A percentile compares a stretch with the other conserved stretches of the same genome.
phyloP scores from a whole-genome alignment of 2,888 invertebrate species.

The Polyommatus iphigenia region DNA sequence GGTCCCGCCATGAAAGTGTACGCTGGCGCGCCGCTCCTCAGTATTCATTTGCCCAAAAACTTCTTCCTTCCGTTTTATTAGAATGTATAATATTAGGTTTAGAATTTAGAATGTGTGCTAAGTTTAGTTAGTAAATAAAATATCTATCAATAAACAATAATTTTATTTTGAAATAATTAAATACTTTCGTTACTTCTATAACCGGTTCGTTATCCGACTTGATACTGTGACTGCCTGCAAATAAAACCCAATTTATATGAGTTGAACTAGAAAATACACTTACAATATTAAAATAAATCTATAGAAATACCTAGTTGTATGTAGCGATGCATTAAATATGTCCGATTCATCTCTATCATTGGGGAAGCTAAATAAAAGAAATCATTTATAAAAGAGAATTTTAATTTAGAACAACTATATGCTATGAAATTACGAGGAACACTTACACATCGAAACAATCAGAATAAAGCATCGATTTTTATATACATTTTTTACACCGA shows the following conservation, averaged over 20 bases:
- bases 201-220: conserved; percentile 66
- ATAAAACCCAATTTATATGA: conserved; percentile 56
- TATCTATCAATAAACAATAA: conserved; percentile 69
- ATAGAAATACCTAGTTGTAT: not conserved
- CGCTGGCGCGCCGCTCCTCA: conserved; percentile 82
- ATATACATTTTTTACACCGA: conserved; percentile 65
- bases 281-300: not conserved
- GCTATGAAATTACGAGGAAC: conserved; percentile 64
- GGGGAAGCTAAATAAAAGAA: conserved; percentile 52
- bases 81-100: conserved; percentile 31
- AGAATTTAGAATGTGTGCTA: not conserved
- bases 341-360: not conserved
- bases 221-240: conserved; percentile 68
- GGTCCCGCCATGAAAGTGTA: conserved; percentile 55
- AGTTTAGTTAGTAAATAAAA: conserved; percentile 62
- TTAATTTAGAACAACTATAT: conserved; percentile 71
- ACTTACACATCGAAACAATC: conserved; percentile 64
- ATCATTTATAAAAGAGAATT: conserved; percentile 60
- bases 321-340: no score
- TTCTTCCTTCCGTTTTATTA: conserved; percentile 86
- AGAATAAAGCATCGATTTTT: conserved; percentile 61
- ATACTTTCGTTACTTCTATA: conserved; percentile 73
- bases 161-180: conserved; percentile 78
- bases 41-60: conserved; percentile 84
- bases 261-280: conserved; percentile 5